Evolutionary conservation across 2,888 invertebrate genomes (phyloP), one percentile per base, ranked within the genome.

Genomic region (Polydrusus cervinus): DNA sequence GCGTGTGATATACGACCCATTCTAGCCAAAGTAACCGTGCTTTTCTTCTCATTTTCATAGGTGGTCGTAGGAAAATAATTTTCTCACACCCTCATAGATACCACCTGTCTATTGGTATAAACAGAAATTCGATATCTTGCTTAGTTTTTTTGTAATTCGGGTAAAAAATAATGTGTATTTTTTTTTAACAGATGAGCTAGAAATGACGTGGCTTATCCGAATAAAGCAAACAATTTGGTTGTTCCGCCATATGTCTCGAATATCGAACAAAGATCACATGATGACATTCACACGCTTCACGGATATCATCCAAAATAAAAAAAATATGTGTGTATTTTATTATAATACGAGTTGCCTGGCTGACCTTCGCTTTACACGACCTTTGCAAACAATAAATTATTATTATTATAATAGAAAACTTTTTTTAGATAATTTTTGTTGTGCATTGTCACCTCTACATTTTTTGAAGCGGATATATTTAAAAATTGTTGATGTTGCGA

Each of bases 281-380:
- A 53, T 53, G 30, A 25, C 53, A 53, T 53, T 51, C 51, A 51
- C 51, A 51, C 51, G 30, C 53, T 20, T 53, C 53, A 20, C 53
- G 53, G 53, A 53, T 53, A 30, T 53, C 53, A 53, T 53, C 30
- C 5, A 53, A 53, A 13, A 11, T 53, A 30, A 30, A 25, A 16
- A 53, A 53, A 30, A 53, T 51, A 51, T 49, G n/a, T 53, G 20
- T 53, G n/a, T n/a, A n/a, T n/a, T n/a, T 51, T 51, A 51, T 51
- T 51, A 51, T 6, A 25, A 25, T 49, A 49, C 20, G 51, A 51
- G 51, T 30, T 8, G 53, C n/a, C 51, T 11, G 25, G 13, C 53
- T n/a, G 53, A 53, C 53, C 53, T 53, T 16, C 16, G 13, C n/a
- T 1, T 3, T 16, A n/a, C 6, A 16, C 16, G 47, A 47, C 47